phyloP scores from a whole-genome alignment of 2,888 invertebrate species.

The Pycnomerus fuliginosus region DNA sequence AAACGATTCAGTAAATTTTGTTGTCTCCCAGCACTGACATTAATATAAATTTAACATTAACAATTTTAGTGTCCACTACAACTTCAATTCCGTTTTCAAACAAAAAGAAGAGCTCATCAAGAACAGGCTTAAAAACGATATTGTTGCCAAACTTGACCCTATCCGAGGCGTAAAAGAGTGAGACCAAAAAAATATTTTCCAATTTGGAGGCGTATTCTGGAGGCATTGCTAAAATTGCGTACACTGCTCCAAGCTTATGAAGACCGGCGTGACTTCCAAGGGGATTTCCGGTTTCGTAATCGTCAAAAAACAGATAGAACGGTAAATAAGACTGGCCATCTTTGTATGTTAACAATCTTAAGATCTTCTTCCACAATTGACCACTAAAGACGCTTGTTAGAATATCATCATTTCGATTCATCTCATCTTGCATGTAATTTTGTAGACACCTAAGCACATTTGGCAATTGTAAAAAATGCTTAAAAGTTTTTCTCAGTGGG shows the following conservation, averaged over 20 bases:
- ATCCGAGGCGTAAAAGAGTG: neutral
- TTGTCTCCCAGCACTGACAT: no score
- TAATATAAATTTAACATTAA: no score
- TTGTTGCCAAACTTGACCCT: neutral
- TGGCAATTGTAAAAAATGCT: neutral
- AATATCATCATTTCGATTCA: neutral
- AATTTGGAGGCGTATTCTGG: neutral
- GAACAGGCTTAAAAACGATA: neutral
- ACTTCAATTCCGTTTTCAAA: neutral
- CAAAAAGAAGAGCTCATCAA: neutral
- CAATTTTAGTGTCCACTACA: no score
- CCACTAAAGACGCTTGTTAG: neutral
- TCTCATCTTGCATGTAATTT: no score
- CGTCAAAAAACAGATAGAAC: slow-evolving; percentile 16
- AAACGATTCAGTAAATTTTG: no score
- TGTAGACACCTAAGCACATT: neutral
- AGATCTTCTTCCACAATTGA: neutral
- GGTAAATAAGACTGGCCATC: slow-evolving; percentile 6
- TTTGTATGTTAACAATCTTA: no score
- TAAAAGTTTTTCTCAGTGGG: neutral
- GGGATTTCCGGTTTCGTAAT: slow-evolving; percentile 21
- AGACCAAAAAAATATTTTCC: neutral
- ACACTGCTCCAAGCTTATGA: slow-evolving; percentile 19
- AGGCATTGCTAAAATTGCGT: neutral
- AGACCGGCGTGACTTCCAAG: slow-evolving; percentile 20